These are phyloP conservation scores for Drepana arcuata DNA, from an alignment of 1,140 invertebrate species.

Conservation along the genomic window DNA sequence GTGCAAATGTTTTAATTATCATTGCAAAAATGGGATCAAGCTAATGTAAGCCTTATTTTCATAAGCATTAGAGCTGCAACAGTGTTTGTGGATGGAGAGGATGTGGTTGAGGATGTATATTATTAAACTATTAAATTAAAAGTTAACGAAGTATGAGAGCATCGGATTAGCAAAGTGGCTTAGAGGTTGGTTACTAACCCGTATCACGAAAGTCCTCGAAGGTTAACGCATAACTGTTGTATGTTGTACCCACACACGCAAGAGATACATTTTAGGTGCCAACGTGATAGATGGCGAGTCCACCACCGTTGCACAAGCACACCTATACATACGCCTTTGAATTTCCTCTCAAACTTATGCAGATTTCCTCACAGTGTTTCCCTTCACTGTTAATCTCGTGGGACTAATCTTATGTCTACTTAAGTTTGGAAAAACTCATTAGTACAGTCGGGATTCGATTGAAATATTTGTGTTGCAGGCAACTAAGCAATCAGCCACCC, in stretches of 20 bases:
- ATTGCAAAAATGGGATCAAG: too few species aligned
- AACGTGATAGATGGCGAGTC: too few species aligned
- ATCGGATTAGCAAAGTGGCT: conserved; percentile 1
- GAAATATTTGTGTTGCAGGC: too few species aligned
- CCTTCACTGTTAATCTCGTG: background rate
- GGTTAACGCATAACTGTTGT: background rate
- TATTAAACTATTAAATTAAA: conserved; percentile 15
- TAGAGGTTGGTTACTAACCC: background rate
- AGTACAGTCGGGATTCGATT: too few species aligned
- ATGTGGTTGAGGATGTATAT: conserved; percentile 1
- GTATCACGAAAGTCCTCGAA: background rate
- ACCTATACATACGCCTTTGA: too few species aligned
- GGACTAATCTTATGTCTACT: background rate
- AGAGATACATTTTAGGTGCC: too few species aligned
- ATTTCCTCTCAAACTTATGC: too few species aligned
- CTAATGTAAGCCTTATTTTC: background rate
- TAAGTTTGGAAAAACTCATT: too few species aligned
- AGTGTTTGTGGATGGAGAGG: background rate
- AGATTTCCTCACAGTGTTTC: too few species aligned
- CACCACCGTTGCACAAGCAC: too few species aligned
- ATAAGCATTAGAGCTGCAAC: background rate
- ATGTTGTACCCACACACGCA: background rate
- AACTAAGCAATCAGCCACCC: background rate
- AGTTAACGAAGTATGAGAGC: conserved; percentile 10
- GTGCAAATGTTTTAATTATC: too few species aligned